Base-by-base conservation (phyloP, 2,888 invertebrate genomes). In the Callinectes sapidus region DNA sequence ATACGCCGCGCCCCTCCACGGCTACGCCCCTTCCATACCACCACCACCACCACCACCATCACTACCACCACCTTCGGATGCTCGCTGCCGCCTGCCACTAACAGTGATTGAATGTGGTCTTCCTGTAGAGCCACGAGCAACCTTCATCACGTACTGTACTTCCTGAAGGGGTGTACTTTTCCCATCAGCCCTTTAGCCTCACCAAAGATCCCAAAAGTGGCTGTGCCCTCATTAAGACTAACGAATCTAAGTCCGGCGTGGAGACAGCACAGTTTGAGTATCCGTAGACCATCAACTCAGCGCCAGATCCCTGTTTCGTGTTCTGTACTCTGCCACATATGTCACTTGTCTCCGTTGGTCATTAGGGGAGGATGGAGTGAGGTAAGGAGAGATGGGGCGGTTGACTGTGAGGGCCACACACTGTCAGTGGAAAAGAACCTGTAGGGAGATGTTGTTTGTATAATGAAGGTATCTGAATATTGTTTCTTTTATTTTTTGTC, bases 91-190 rank as follows among this genome's bases (percentile, higher is more conserved):
- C 35, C 81, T 81, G 81, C 35, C 81, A 35, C 81, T 81, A 16
- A 16, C 81, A 32, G 35, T 81, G 81, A 35, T 81, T 81, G 81
- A 81, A 35, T 81, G 35, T 81, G 81, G 35, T 32, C 81, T 81
- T 81, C 81, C 81, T 81, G 81, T 81, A 81, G 16, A 35, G 81
- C 81, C 81, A 16, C 81, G 81, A 16, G 81, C 81, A 28, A 81
- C 81, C 81, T 35, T 81, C 81, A 81, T 28, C 81, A 81, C 81
- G 81, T 81, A 81, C 35, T 81, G 81, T 81, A 81, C 81, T 35
- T 81, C 81, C 81, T 81, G 28, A 28, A 16, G 81, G 10, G 1
- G 3, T 81, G 35, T n/a, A 81, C 35, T 35, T 35, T 81, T 13
- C 18, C 35, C 13, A 13, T 81, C 13, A 18, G 16, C 35, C 48